Conservation (phyloP, 2,888 invertebrate genomes). For the Plagodis dolabraria region DNA sequence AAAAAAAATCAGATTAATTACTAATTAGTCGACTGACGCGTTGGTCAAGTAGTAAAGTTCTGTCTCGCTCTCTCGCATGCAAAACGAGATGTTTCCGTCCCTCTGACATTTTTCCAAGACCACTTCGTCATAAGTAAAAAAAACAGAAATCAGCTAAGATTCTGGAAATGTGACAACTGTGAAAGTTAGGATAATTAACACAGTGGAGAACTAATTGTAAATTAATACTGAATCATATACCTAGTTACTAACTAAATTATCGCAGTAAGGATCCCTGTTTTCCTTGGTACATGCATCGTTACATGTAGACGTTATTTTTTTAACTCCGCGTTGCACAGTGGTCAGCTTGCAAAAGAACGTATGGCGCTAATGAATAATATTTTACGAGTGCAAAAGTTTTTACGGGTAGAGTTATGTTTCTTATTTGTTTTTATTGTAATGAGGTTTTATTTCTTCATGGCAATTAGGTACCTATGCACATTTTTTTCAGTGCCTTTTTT, state of each 20-base stretch:
- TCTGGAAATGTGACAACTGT: too few species aligned
- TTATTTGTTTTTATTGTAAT: not conserved
- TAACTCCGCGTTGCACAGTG: not conserved
- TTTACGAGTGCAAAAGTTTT: constrained; percentile 1
- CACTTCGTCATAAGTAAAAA: too few species aligned
- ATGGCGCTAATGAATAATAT: not conserved
- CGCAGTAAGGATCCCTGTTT: constrained; percentile 1
- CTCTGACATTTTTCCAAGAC: too few species aligned
- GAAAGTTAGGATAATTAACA: too few species aligned
- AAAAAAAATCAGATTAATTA: too few species aligned
- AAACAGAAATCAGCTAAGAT: too few species aligned
- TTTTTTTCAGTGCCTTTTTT: too few species aligned
- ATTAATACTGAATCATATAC: not conserved
- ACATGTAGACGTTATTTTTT: not conserved
- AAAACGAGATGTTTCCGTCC: too few species aligned
- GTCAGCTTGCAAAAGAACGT: not conserved
- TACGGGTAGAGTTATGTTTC: not conserved
- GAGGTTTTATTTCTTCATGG: not conserved
- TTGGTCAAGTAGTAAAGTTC: too few species aligned
- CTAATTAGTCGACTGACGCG: too few species aligned
- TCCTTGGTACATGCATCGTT: not conserved
- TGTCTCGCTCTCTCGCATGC: too few species aligned
- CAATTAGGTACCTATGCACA: too few species aligned
- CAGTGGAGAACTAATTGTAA: not conserved
- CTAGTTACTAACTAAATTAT: not conserved